A percentile compares a stretch with the other conserved stretches of the same genome.
These are phyloP conservation scores for Enteromius treurensis DNA, from an alignment of 2,797 vertebrate species.

Conservation along the genomic window DNA sequence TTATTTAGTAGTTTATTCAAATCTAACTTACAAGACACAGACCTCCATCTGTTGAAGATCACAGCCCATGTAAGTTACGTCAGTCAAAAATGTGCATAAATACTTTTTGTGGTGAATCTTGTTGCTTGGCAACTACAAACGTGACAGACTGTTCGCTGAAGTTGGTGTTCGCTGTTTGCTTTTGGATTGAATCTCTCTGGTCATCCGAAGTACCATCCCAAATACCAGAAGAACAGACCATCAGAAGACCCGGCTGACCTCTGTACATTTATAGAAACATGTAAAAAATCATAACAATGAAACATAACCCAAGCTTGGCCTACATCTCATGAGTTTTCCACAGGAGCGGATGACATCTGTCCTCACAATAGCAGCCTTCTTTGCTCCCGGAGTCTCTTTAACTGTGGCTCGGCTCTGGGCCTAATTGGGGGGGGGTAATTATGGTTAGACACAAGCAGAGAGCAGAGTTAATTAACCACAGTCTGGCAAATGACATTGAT, in stretches of 20 bases:
- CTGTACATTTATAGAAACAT: not conserved
- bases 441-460: conserved; percentile 3
- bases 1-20: not conserved
- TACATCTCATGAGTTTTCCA: not conserved
- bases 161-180: not conserved
- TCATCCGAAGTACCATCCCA: not conserved
- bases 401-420: not conserved
- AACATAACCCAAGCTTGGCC: not conserved
- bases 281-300: not conserved
- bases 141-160: conserved; percentile 20
- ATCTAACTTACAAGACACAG: not conserved
- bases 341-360: not conserved
- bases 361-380: not conserved
- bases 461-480: conserved; percentile 29
- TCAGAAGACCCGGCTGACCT: not conserved
- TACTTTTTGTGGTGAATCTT: conserved; percentile 31
- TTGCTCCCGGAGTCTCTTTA: not conserved
- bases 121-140: conserved; percentile 50
- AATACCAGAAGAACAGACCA: not conserved
- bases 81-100: not conserved
- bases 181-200: not conserved
- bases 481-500: conserved; percentile 22
- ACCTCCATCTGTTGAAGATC: not conserved
- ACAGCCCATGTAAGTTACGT: not conserved
- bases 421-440: conserved; percentile 48